phyloP scores from a whole-genome alignment of 2,888 invertebrate genomes.

The Scrobipalpa costella region DNA sequence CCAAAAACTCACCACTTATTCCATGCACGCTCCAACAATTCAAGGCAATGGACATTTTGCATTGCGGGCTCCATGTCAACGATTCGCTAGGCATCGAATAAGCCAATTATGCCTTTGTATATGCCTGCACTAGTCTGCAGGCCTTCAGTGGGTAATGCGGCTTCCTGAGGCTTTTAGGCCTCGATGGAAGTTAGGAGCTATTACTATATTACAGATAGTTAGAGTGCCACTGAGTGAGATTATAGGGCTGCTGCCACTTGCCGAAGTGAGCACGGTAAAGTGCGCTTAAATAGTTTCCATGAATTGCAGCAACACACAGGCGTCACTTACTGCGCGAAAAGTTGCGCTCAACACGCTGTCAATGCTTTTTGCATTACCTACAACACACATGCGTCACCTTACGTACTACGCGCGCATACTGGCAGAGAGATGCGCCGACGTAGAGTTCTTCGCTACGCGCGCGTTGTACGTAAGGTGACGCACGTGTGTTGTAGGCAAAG shows the following conservation, averaged over 20 bases:
- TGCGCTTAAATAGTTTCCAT: too few relatives aligned
- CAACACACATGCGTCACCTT: too few relatives aligned
- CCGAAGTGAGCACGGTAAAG: background rate
- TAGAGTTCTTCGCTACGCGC: too few relatives aligned
- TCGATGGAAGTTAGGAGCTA: slow-evolving; percentile 1
- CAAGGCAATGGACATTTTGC: background rate
- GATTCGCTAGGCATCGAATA: slow-evolving; percentile 4
- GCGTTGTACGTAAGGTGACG: too few relatives aligned
- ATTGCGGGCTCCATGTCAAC: background rate
- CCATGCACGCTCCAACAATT: background rate
- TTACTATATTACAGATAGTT: background rate
- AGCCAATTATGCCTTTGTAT: slow-evolving; percentile 15
- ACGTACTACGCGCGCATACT: too few relatives aligned
- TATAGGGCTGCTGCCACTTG: background rate
- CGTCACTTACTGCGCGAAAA: too few relatives aligned
- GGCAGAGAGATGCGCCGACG: too few relatives aligned
- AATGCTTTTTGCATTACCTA: too few relatives aligned
- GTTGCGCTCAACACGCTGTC: too few relatives aligned
- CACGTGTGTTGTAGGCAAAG: too few relatives aligned
- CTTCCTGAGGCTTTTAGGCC: slow-evolving; percentile 11
- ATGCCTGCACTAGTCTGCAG: too few relatives aligned
- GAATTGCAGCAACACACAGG: too few relatives aligned
- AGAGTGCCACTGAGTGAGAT: background rate
- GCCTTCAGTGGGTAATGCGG: background rate
- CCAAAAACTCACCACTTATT: background rate